phyloP scores from a whole-genome alignment of 2,797 vertebrate species.

The Steatocranus sp. region DNA sequence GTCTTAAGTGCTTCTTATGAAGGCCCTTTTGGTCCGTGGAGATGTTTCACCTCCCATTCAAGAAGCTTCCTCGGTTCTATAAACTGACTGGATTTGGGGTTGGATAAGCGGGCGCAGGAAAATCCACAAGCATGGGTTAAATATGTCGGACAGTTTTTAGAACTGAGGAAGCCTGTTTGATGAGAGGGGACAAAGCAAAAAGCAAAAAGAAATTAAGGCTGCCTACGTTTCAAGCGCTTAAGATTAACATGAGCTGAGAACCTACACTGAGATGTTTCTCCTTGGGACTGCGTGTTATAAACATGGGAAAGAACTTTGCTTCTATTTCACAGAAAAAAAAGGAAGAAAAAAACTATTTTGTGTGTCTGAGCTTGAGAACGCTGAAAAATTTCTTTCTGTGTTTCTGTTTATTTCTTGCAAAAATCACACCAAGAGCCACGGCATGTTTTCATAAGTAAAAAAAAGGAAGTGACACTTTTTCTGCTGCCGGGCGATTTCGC shows the following conservation, averaged over 20 bases:
- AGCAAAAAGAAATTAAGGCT: neutral
- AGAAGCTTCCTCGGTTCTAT: neutral
- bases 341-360: neutral
- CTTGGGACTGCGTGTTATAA: neutral
- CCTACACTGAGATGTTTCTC: neutral
- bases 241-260: neutral
- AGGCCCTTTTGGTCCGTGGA: neutral
- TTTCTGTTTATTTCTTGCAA: neutral
- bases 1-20: neutral
- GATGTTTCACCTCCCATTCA: neutral
- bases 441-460: neutral
- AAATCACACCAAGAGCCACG: neutral
- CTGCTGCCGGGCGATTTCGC: neutral
- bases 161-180: neutral
- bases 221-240: neutral
- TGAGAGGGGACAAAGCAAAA: neutral
- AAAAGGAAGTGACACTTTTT: neutral
- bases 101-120: neutral
- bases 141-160: neutral
- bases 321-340: neutral
- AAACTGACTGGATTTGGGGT: neutral
- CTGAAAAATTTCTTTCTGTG: neutral
- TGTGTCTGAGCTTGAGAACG: neutral
- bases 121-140: neutral
- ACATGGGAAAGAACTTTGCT: neutral